Evolutionary conservation across 2,888 invertebrate species (phyloP), one percentile per base, ranked within the genome.

Genomic region (Acholoe squamosa): DNA sequence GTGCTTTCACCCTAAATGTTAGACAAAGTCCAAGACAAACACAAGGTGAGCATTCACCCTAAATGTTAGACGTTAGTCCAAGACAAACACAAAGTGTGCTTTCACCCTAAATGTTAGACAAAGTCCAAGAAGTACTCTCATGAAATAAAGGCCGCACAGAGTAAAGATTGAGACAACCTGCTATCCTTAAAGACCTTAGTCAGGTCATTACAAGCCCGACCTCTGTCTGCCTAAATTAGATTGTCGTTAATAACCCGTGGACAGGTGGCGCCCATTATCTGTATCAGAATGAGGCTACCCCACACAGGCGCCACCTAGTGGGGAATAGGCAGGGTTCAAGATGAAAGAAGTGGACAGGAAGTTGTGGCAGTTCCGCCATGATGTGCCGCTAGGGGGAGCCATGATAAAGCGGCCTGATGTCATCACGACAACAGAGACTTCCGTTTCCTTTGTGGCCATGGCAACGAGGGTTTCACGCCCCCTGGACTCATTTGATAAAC

Each of bases 351-450:
- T 25, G 31, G 52, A 33, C 31, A 51, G 86, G 86, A 86, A 86
- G 86, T 86, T 0, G 86, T 1, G 54, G 86, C 56, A 54, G 86
- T n/a, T n/a, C 34, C 80, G 80, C 80, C 16, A 10, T 43, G 43
- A 43, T 43, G 5, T 10, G 3, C 43, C 43, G 10, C 43, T 43
- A 28, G 28, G 76, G 28, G 43, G 34, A 5, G 80, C 80, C 76
- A 80, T 43, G 80, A 80, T 80, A 80, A 80, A 80, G 28, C 71
- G 34, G 19, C 80, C 7, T 16, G 56, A 86, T 86, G 56, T 86
- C 86, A 54, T 54, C 31, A 33, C 54, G 56, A 56, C 54, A 52
- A 86, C 86, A 86, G 54, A 86, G 86, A n/a, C 86, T 86, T 54
- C 52, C 86, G 52, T 54, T 86, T 22, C 86, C 86, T 86, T 86